Evolutionary conservation across 2,797 vertebrate species (phyloP), one percentile per base, ranked within the genome.

Genomic region (Argya squamiceps): DNA sequence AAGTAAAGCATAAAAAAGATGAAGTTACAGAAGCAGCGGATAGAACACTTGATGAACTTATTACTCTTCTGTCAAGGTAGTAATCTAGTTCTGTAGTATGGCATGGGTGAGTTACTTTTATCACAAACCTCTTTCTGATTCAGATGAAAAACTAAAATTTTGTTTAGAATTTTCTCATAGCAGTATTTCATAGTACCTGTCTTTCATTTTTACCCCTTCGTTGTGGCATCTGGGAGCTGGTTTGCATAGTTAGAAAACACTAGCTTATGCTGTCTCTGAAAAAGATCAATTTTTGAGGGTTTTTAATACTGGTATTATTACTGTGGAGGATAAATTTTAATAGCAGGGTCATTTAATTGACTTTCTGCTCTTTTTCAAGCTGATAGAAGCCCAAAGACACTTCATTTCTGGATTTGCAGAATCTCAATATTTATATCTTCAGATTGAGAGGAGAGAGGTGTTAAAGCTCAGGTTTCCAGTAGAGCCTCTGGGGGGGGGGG

Each of bases 21-120:
- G 88, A 83, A 91, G 70, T 97, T 89, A 70, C 81, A 73, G 84
- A 97, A 67, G 49, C 86, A 91, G 83, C 92, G 30, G 92, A 97
- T 53, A 96, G 91, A 95, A 82, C 85, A 3, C 95, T 98, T 94
- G 94, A 96, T 79, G 92, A 97, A 53, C 94, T 98, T 83, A 64
- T 47, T 97, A 34, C 92, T 89, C 95, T 98, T 30, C 67, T 96
- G 64, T 97, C 97, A 88, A 98, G 98, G 98, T 98, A 98, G 58
- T 84, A 56, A 49, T 60, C 14, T 71, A 49, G 11, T 67, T 76
- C 59, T 58, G 12, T 76, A 41, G 36, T 8, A 13, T 56, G 23
- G n/a, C 5, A 9, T 0, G 3, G 11, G 4, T 23, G 44, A 69
- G 15, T 74, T 82, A 20, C 26, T 93, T 59, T 73, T 84, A 58